Base-by-base conservation (phyloP, 2,797 vertebrate species). In the Tangara arthus region DNA sequence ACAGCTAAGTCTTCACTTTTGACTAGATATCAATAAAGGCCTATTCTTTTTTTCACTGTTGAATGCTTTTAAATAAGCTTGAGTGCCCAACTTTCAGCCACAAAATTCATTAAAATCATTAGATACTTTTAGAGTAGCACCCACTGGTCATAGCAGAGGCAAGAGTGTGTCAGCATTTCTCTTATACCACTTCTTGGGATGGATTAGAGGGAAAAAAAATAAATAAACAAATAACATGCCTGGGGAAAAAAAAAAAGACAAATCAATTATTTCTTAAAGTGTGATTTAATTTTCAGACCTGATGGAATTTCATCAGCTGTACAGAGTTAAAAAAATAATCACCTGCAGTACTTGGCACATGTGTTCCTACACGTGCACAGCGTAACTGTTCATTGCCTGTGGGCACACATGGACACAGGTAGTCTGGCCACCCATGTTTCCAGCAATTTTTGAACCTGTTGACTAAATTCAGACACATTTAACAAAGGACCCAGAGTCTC, bases 1-100 rank as follows among this genome's bases (percentile, higher is more conserved):
- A 97, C 95, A 94, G 86, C 95, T 96, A 95, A 95, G 87, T 95
- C 93, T 97, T 96, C 88, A 91, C 89, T 96, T 97, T 93, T 73
- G 89, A 94, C 91, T 82, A 90, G 63, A 63, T 82, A 94, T 94
- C 90, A 91, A 93, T 95, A 97, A 96, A 97, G 65, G 50, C 37
- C 89, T 89, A 72, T 94, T 87, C 64, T 94, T 97, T 96, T 96
- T 93, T 95, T 79, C 90, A 92, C 53, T 93, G 70, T 92, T 90
- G 94, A 97, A 97, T 96, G 95, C 95, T 91, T 97, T 97, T 93
- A 89, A 95, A 95, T 97, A 87, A 94, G 91, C 88, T 83, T 90
- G 84, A 91, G 77, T 80, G 82, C 92, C 56, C 71, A 93, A 82
- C 71, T 93, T 91, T 82, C 77, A 77, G 75, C 72, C 84, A 96